phyloP scores from a whole-genome alignment of 2,113 vertebrate species.

The Pan paniscus region DNA sequence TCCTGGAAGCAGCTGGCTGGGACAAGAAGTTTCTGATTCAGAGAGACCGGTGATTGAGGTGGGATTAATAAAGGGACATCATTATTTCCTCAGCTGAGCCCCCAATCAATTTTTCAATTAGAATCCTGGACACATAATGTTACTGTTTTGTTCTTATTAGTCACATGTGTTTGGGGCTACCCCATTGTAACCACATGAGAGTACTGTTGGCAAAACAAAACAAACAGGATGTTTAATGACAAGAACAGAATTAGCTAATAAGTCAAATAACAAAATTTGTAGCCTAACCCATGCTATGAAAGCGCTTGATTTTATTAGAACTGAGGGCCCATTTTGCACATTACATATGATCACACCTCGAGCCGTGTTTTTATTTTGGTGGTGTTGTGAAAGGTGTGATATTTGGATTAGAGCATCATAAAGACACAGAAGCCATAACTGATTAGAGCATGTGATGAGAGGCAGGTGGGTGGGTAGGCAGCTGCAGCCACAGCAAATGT shows the following conservation, averaged over 20 bases:
- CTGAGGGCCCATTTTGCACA: not conserved
- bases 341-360: not conserved
- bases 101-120: not conserved
- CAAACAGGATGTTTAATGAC: not conserved
- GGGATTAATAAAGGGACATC: not conserved
- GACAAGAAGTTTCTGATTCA: not conserved
- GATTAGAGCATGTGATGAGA: not conserved
- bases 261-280: not conserved
- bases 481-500: not conserved
- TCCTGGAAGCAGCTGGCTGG: not conserved
- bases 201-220: not conserved
- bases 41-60: not conserved
- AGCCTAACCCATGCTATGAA: not conserved
- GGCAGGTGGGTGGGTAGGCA: not conserved
- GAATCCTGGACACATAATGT: not conserved
- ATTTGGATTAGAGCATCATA: not conserved
- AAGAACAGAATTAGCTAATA: not conserved
- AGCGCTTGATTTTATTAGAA: not conserved
- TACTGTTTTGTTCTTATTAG: not conserved
- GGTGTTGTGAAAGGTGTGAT: not conserved
- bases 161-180: too few relatives aligned
- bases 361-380: not conserved
- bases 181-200: accelerated
- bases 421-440: not conserved
- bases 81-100: accelerated